Percentiles rank a stretch among this genome's conserved stretches.
Conservation (phyloP, 2,113 vertebrate genomes). For the Eidolon helvum region DNA sequence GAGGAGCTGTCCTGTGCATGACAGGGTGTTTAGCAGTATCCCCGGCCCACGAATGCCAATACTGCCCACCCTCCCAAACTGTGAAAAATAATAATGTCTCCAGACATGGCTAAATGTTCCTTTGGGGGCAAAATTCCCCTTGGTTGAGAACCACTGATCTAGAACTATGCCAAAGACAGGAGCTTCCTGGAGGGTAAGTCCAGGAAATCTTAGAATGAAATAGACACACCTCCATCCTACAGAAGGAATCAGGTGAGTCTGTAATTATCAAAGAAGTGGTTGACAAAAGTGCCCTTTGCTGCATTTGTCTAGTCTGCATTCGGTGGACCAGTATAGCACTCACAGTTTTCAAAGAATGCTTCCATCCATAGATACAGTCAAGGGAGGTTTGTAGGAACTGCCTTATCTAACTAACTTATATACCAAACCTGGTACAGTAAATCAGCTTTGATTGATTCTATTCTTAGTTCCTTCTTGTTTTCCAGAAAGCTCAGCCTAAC, state of each 20-base stretch:
- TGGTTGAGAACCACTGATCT: neutral
- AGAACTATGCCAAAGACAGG: neutral
- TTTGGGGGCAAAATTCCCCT: neutral
- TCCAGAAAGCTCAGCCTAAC: neutral
- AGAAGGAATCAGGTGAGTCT: neutral
- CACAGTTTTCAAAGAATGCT: neutral
- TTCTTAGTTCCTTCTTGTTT: neutral
- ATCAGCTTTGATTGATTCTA: neutral
- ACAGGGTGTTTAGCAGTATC: neutral
- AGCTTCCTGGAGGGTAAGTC: neutral
- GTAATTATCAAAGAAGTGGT: neutral
- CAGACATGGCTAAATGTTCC: neutral
- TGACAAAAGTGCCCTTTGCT: neutral
- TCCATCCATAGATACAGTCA: neutral
- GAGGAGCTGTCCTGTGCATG: neutral
- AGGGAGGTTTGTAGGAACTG: neutral
- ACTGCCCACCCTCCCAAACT: neutral
- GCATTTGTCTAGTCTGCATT: neutral
- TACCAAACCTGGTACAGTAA: neutral
- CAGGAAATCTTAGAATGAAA: neutral
- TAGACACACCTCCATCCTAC: rapidly evolving
- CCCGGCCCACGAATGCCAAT: neutral
- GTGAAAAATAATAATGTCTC: neutral
- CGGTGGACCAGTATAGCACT: neutral
- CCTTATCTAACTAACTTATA: neutral